These are phyloP conservation scores for Drosophila diplacantha DNA, from an alignment of 2,888 invertebrate genomes.

Conservation along the genomic window DNA sequence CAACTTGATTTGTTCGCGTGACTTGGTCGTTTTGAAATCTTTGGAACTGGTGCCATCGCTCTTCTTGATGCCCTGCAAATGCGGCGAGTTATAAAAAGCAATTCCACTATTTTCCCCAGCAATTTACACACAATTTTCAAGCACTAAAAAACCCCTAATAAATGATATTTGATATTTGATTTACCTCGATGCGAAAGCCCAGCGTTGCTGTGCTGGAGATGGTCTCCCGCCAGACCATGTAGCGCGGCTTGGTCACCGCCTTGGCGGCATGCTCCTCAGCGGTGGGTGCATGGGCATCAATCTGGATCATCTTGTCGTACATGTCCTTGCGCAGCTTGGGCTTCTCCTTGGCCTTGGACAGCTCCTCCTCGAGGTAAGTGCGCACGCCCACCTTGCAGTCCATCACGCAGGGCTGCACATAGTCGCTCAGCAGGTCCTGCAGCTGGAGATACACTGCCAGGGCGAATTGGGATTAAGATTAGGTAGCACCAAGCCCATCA, in stretches of 20 bases:
- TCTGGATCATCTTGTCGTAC: conserved; percentile 98
- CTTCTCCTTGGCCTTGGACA: conserved; percentile 96
- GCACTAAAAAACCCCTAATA: too few species aligned
- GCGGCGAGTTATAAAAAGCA: not conserved
- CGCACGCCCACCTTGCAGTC: conserved; percentile 97
- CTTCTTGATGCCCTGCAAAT: conserved; percentile 85
- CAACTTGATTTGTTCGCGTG: conserved; percentile 87
- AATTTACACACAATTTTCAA: not conserved
- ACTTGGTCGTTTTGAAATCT: conserved; percentile 96
- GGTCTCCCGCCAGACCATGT: conserved; percentile 97
- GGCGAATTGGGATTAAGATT: conserved; percentile 63
- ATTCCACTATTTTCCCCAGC: not conserved
- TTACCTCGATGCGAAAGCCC: conserved; percentile 94
- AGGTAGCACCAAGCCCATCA: not conserved
- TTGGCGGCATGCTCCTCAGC: conserved; percentile 92
- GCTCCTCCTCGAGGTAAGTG: conserved; percentile 95
- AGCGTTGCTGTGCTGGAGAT: conserved; percentile 97
- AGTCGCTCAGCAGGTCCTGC: conserved; percentile 94
- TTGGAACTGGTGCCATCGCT: conserved; percentile 94
- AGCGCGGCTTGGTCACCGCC: conserved; percentile 95
- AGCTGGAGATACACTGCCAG: conserved; percentile 87
- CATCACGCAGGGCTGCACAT: conserved; percentile 96
- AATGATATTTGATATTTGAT: not conserved
- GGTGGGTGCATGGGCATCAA: conserved; percentile 91
- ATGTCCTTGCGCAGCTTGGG: conserved; percentile 95